A percentile compares a stretch with the other conserved stretches of the same genome.
These are phyloP conservation scores for Decapterus maruadsi DNA, from an alignment of 2,797 vertebrate species.

Conservation along the genomic window DNA sequence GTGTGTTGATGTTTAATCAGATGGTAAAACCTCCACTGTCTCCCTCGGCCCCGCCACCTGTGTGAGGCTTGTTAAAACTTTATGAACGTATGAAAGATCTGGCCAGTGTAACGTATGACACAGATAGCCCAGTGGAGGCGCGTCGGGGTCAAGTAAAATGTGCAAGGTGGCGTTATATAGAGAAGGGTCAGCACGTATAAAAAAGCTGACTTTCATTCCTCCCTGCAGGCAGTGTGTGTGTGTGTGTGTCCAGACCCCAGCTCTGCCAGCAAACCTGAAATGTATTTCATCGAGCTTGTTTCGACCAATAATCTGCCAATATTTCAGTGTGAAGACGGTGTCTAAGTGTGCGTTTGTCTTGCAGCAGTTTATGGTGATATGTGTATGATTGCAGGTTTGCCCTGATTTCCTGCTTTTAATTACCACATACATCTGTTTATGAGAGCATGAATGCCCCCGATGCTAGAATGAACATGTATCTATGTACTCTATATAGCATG, in stretches of 20 bases:
- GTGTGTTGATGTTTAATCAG: constrained; percentile 49
- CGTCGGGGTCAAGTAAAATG: constrained; percentile 45
- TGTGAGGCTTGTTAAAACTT: constrained; percentile 70
- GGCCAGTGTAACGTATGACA: constrained; percentile 63
- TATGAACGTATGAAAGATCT: constrained; percentile 66
- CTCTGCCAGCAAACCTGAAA: neutral
- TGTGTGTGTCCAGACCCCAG: neutral
- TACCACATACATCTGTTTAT: constrained; percentile 32
- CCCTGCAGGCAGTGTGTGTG: neutral
- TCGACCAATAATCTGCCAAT: neutral
- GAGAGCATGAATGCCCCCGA: constrained; percentile 6
- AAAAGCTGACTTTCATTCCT: neutral
- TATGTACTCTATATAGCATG: neutral
- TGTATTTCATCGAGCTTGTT: neutral
- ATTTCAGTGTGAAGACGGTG: constrained; percentile 1
- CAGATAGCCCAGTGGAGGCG: constrained; percentile 51
- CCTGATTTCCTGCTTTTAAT: constrained; percentile 32
- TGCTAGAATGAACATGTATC: neutral
- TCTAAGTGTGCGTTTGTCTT: neutral
- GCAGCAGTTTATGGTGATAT: neutral
- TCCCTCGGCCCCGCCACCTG: constrained; percentile 42
- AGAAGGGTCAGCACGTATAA: constrained; percentile 27
- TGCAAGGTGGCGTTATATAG: constrained; percentile 23
- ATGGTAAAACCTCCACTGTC: constrained; percentile 44
- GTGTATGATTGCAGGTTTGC: neutral